Evolutionary conservation across 2,888 invertebrate species (phyloP).

Genomic region (Lysandra coridon): DNA sequence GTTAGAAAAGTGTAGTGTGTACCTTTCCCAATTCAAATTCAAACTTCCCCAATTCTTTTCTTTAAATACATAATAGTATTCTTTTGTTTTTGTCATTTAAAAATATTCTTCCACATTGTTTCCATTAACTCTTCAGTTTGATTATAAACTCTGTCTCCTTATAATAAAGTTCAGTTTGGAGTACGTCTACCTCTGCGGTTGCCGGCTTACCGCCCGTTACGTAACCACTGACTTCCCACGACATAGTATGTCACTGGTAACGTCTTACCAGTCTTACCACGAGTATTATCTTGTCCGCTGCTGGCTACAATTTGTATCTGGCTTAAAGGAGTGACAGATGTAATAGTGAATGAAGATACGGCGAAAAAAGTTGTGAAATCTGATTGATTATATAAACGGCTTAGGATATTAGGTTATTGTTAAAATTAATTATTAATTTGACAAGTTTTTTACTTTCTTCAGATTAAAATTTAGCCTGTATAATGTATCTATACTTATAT

Average conservation of each 20-base stretch:
- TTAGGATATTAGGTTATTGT: background rate
- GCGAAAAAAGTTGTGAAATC: background rate
- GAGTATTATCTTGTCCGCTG: constrained; percentile 2
- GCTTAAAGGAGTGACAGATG: background rate
- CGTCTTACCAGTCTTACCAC: constrained; percentile 22
- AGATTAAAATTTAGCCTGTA: too few relatives aligned
- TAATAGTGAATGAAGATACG: background rate
- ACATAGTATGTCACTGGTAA: constrained; percentile 11
- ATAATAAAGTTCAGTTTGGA: background rate
- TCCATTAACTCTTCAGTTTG: background rate
- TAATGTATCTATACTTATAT: too few relatives aligned
- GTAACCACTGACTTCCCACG: constrained; percentile 23
- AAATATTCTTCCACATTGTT: background rate
- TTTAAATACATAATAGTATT: background rate
- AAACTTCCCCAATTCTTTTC: too few relatives aligned
- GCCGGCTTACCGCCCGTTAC: constrained; percentile 17
- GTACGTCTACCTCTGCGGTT: constrained; percentile 2
- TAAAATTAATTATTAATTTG: background rate
- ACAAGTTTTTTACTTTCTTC: too few relatives aligned
- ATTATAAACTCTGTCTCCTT: background rate
- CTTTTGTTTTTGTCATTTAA: background rate
- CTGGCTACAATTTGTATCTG: constrained; percentile 1
- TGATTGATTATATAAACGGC: background rate
- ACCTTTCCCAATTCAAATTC: too few relatives aligned
- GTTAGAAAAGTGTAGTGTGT: too few relatives aligned